Evolutionary conservation across 2,797 vertebrate genomes (phyloP), one percentile per base, ranked within the genome.

Genomic region (Rhinella marina): DNA sequence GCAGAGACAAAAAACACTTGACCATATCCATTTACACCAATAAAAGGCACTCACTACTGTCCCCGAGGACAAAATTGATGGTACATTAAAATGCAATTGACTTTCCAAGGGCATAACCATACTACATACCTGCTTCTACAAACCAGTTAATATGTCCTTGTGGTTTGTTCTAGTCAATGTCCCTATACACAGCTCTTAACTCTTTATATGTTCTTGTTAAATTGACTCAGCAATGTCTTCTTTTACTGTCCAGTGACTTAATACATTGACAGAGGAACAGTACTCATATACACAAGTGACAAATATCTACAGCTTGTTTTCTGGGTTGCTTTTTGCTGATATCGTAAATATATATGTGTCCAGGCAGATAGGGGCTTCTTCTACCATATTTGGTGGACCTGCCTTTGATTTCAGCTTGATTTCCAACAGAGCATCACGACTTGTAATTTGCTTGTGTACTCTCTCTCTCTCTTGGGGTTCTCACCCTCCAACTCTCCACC

Each of bases 61-160:
- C 88, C 75, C 88, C 16, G 41, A 80, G 85, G 85, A 87, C n/a
- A 52, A 29, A 70, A 87, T 59, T 84, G 85, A 72, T 57, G 77
- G 84, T 73, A 82, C 81, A 84, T 86, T 89, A 89, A 89, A 86
- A 86, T 86, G 88, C 84, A 86, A 79, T 86, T 68, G 85, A 57
- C 48, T 87, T 89, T 89, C 81, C 85, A 89, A 89, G 88, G 88
- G 81, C 85, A 89, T 80, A 81, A 80, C 81, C 85, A 87, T 64
- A 23, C 80, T 56, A 84, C 64, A 79, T 75, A 61, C 84, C 86
- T 70, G 56, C 84, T 70, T 86, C n/a, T 89, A 66, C 61, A 86
- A 86, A 79, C 85, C 62, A 66, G 81, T 82, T 84, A 72, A 77
- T 86, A 86, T 62, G 72, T 80, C 88, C 75, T 86, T 84, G 81